Evolutionary conservation across 2,113 vertebrate genomes (phyloP).

Genomic region (Psilopsiagon aymara): DNA sequence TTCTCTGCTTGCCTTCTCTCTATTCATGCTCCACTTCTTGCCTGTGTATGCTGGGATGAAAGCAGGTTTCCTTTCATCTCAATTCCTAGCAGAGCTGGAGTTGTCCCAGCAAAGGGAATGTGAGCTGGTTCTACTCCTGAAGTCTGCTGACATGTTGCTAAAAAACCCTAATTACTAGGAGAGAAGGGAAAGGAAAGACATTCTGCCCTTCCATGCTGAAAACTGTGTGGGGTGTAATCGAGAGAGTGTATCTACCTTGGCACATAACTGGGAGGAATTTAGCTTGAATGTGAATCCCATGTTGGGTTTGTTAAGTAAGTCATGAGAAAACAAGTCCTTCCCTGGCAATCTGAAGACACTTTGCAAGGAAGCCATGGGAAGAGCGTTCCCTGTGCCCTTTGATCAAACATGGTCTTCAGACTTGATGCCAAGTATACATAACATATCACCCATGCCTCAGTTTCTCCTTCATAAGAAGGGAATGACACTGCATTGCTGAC

Average conservation of each 20-base stretch:
- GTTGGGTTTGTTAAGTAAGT: background rate
- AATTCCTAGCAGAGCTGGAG: conserved; percentile 57
- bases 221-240: background rate
- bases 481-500: background rate
- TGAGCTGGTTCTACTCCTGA: background rate
- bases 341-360: background rate
- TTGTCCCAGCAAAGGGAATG: conserved; percentile 56
- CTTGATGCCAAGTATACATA: background rate
- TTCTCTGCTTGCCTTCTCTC: conserved; percentile 21
- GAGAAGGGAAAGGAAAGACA: background rate
- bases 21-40: conserved; percentile 58
- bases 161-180: background rate
- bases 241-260: conserved; percentile 19
- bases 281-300: background rate
- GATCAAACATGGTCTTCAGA: background rate
- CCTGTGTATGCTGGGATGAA: conserved; percentile 42
- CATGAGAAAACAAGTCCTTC: background rate
- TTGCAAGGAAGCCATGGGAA: background rate
- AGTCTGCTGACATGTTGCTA: conserved; percentile 35
- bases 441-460: background rate
- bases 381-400: background rate
- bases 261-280: conserved; percentile 8
- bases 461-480: background rate
- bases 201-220: conserved; percentile 1
- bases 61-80: conserved; percentile 59